Conservation (phyloP, 2,797 vertebrate genomes). For the Chrosomus eos region DNA sequence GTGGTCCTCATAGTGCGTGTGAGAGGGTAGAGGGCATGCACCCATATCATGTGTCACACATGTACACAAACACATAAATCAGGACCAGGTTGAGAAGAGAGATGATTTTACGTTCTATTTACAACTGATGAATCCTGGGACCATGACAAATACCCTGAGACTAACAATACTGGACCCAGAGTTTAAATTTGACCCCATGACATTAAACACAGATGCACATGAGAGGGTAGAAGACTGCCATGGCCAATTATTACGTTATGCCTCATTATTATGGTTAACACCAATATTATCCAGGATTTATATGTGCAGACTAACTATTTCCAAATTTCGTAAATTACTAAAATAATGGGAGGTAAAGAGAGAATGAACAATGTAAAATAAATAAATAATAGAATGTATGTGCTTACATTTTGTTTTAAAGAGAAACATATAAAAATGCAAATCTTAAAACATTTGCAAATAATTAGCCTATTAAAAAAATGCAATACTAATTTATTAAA, state of each 20-base stretch:
- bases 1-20: not conserved
- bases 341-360: not conserved
- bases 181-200: conserved; percentile 56
- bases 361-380: not conserved
- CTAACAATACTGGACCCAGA: conserved; percentile 67
- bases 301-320: not conserved
- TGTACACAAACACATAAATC: conserved; percentile 66
- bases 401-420: not conserved
- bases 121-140: conserved; percentile 56
- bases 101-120: conserved; percentile 37
- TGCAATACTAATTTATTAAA: not conserved
- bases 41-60: conserved; percentile 68
- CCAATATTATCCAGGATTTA: conserved; percentile 9
- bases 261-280: conserved; percentile 15
- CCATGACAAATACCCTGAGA: conserved; percentile 67
- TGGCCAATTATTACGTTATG: no score
- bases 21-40: conserved; percentile 51
- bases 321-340: not conserved
- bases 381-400: not conserved
- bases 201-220: conserved; percentile 45
- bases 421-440: not conserved
- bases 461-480: not conserved
- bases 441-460: not conserved
- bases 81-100: conserved; percentile 53
- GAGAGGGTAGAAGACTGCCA: conserved; percentile 44